Percentiles rank a stretch among this genome's conserved stretches.
Evolutionary conservation across 2,113 vertebrate species (phyloP).

Genomic region (Ahaetulla prasina): DNA sequence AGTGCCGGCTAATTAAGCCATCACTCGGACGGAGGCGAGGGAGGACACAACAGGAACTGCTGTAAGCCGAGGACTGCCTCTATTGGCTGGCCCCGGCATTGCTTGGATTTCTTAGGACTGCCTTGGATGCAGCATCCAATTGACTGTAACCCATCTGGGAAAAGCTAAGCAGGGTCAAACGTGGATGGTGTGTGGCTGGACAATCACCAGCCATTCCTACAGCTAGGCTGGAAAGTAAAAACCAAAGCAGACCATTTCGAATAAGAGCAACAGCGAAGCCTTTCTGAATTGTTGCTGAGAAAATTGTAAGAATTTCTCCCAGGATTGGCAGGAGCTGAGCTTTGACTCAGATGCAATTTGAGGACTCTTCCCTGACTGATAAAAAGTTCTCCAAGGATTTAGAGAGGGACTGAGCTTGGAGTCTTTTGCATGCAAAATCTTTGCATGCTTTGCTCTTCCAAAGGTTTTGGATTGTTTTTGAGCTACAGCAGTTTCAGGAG

Average conservation of each 20-base stretch:
- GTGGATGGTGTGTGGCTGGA: neutral
- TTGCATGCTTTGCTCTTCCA: neutral
- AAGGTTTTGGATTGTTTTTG: neutral
- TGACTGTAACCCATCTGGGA: neutral
- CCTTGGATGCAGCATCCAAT: neutral
- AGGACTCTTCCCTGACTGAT: neutral
- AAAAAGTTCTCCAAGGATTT: neutral
- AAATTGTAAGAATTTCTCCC: neutral
- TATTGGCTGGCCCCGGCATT: neutral
- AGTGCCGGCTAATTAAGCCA: too few species aligned
- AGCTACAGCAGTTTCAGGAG: neutral
- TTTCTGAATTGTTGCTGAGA: neutral
- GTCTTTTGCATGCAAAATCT: neutral
- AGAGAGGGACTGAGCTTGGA: neutral
- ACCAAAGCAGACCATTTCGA: neutral
- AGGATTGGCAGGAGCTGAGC: neutral
- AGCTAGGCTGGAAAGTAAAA: neutral
- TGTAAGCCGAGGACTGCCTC: too few species aligned
- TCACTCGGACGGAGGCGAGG: too few species aligned
- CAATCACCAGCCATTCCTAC: neutral
- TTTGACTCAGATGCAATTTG: too few species aligned
- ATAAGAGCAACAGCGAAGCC: neutral
- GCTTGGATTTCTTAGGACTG: neutral
- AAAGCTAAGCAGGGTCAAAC: neutral
- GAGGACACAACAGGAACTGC: too few species aligned